phyloP scores from a whole-genome alignment of 1,140 invertebrate genomes.

The Drosophila littoralis region DNA sequence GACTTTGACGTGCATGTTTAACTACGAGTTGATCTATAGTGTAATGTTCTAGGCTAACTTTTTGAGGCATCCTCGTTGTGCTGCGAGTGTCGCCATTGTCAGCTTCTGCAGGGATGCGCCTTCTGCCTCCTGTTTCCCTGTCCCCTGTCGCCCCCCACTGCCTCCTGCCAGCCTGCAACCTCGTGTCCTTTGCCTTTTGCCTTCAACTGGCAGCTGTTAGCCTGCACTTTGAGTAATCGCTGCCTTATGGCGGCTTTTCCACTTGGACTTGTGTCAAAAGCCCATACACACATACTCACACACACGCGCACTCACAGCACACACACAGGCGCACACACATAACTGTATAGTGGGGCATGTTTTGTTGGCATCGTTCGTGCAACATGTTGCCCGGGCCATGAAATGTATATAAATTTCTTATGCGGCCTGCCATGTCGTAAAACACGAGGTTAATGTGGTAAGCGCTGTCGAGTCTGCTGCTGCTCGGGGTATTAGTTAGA shows the following conservation, averaged over 20 bases:
- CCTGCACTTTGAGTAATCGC: constrained; percentile 78
- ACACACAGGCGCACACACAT: constrained; percentile 20
- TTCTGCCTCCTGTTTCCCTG: too few relatives aligned
- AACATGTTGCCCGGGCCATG: constrained; percentile 76
- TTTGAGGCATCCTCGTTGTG: constrained; percentile 2
- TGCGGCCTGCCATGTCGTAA: constrained; percentile 78
- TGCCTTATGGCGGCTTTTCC: constrained; percentile 66
- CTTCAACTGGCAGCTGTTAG: constrained; percentile 62
- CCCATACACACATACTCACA: constrained; percentile 14
- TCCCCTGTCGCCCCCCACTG: background rate
- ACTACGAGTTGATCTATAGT: too few relatives aligned
- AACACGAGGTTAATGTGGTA: constrained; percentile 82
- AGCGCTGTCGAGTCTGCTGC: constrained; percentile 54
- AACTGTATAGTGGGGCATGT: constrained; percentile 33
- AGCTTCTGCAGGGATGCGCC: constrained; percentile 26
- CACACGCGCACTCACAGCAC: background rate
- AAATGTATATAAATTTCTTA: constrained; percentile 83
- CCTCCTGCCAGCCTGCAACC: too few relatives aligned
- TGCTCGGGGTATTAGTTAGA: background rate
- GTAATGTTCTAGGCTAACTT: background rate
- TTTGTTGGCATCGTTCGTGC: constrained; percentile 61
- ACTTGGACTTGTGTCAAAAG: constrained; percentile 75
- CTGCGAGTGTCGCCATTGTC: constrained; percentile 36
- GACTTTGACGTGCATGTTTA: too few relatives aligned
- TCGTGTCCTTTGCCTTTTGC: constrained; percentile 30